Percentiles rank a stretch among this genome's conserved stretches.
These are phyloP conservation scores for Zaprionus ornatus DNA, from an alignment of 1,140 invertebrate species.

Conservation along the genomic window DNA sequence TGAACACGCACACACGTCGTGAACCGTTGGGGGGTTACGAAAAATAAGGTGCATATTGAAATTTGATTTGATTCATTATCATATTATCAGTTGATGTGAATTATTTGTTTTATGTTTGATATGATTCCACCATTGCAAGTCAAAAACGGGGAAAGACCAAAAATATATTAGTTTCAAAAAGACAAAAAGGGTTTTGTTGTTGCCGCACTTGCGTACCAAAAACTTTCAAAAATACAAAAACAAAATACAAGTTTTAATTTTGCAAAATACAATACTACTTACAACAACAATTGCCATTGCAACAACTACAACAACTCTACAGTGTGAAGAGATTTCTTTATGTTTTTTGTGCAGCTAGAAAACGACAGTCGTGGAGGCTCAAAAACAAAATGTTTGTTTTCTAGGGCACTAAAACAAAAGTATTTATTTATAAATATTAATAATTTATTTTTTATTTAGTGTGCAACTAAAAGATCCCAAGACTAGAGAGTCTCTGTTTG, in stretches of 20 bases:
- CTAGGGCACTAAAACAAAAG: constrained; percentile 27
- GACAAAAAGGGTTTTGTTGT: not conserved
- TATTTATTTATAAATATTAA: constrained; percentile 2
- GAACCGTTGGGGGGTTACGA: constrained; percentile 36
- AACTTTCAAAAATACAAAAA: constrained; percentile 42
- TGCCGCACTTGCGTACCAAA: constrained; percentile 24
- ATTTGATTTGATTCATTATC: constrained; percentile 22
- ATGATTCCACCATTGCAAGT: constrained; percentile 56
- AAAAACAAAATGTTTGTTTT: constrained; percentile 26
- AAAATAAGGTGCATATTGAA: constrained; percentile 40
- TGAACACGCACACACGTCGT: constrained; percentile 8
- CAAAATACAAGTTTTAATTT: constrained; percentile 10
- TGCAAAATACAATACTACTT: constrained; percentile 62
- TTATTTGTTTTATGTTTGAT: constrained; percentile 24
- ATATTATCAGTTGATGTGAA: constrained; percentile 9
- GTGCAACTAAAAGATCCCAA: constrained; percentile 27
- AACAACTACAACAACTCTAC: constrained; percentile 46
- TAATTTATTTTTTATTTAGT: constrained; percentile 4
- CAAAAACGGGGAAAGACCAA: constrained; percentile 77
- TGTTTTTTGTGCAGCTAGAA: constrained; percentile 33
- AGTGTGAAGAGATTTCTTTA: constrained; percentile 11
- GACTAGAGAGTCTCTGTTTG: constrained; percentile 1
- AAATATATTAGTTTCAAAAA: constrained; percentile 77
- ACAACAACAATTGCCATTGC: constrained; percentile 45
- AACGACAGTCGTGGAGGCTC: constrained; percentile 14